Percentiles rank a stretch among this genome's conserved stretches.
Evolutionary conservation across 2,797 vertebrate species (phyloP).

Genomic region (Nyctalus aviator): DNA sequence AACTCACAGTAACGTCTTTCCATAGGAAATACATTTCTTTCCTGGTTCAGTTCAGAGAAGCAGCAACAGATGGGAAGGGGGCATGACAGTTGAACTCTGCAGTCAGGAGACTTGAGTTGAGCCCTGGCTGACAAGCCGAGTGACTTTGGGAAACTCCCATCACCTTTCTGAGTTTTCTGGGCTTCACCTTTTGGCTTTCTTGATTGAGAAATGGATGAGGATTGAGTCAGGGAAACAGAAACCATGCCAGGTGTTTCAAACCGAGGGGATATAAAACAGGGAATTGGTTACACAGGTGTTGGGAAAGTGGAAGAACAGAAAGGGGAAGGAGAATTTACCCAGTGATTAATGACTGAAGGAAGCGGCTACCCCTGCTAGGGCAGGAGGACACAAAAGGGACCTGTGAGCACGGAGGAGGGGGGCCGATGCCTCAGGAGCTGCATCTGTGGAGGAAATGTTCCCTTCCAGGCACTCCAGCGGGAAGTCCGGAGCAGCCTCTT

Average conservation of each 20-base stretch:
- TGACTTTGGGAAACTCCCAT: constrained; percentile 32
- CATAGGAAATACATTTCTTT: constrained; percentile 35
- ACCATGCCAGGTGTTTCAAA: constrained; percentile 60
- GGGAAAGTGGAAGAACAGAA: constrained; percentile 47
- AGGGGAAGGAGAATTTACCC: constrained; percentile 15
- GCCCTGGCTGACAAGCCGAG: not conserved
- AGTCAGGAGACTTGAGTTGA: not conserved
- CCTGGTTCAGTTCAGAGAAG: constrained; percentile 27
- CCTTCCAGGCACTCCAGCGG: not conserved
- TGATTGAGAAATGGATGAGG: constrained; percentile 38
- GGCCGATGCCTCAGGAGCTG: not conserved
- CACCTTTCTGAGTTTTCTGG: constrained; percentile 41
- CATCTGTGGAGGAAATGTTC: not conserved
- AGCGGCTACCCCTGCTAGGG: not conserved
- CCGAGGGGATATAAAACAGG: constrained; percentile 20
- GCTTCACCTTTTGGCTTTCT: constrained; percentile 46
- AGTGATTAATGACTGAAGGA: not conserved
- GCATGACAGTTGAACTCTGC: not conserved
- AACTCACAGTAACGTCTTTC: not conserved
- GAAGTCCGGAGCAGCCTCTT: not conserved
- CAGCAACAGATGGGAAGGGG: not conserved
- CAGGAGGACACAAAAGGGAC: not conserved
- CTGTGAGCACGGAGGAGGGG: not conserved
- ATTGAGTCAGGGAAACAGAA: constrained; percentile 63
- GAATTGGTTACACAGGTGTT: constrained; percentile 42